Base-by-base conservation (phyloP, 1,140 invertebrate genomes). In the Drosophila sp. region DNA sequence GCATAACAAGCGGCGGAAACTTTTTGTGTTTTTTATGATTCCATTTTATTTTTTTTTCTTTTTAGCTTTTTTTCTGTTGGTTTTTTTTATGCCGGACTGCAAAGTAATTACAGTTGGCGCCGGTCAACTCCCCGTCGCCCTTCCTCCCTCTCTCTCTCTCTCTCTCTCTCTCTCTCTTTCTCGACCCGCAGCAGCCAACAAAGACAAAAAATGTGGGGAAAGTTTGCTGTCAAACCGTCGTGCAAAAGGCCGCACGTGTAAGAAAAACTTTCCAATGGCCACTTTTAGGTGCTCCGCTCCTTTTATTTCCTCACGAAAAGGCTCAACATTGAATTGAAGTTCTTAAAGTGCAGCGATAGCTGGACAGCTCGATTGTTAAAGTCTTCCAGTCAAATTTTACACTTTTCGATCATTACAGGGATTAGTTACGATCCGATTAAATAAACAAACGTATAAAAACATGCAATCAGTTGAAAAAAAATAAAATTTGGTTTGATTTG, bases 11-110 rank as follows among this genome's bases (percentile, higher is more conserved):
- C 38, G 74, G 40, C 75, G 78, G 74, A 87, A 87, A 84, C 74
- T 84, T 84, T 84, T 67, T 86, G 73, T 80, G 77, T 80, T 80
- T 86, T 78, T 86, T 78, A 70, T 76, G 76, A 76, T 80, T 80
- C 56, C 51, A 43, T 72, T 78, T 53, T 46, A 9, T 41, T 45
- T 7, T 34, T 34, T 45, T 54, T 41, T 50, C 50, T 25, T 41
- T 8, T 36, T 18, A 4, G 56, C 11, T 59, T 38, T 58, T 65
- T 48, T 18, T 34, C 40, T 16, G 25, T 41, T 57, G n/a, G n/a
- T 11, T 43, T 48, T 54, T 65, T 74, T 16, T 71, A 14, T 54
- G 56, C 46, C 32, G 70, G 66, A 71, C 70, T 81, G 56, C 78
- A 86, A 78, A 81, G 78, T 78, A 87, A 86, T 87, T 86, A 86